Evolutionary conservation across 1,140 invertebrate genomes (phyloP), one percentile per base, ranked within the genome.

Genomic region (Solenopsis invicta): DNA sequence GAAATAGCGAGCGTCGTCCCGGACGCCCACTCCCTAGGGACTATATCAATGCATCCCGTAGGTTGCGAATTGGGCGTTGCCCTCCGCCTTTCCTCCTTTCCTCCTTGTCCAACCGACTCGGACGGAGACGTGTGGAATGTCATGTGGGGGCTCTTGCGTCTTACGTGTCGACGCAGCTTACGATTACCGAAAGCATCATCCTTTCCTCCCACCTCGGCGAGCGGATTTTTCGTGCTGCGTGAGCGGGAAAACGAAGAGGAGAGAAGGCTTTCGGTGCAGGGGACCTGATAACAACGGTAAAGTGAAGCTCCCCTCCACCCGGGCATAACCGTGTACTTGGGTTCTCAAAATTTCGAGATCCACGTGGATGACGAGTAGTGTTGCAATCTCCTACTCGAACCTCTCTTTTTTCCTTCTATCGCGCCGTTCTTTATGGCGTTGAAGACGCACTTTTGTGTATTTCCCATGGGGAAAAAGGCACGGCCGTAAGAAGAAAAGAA

Each of bases 11-110:
- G 62, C 77, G 61, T 71, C 88, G 76, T 64, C 84, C 82, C 80
- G 54, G 86, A 76, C 93, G 89, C 87, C 89, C 90, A 91, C 89
- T 88, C 87, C 85, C 86, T 18, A 1, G 16, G 66, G 90, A 90
- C 91, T 92, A 92, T 88, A 85, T 87, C 81, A 91, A 78, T 9
- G 64, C 24, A 76, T 87, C 77, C 84, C 82, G 75, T 92, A 90
- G 92, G 90, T 92, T 92, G 92, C 90, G 87, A 92, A 93, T 93
- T 93, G 92, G 92, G 92, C 93, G 92, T 93, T 93, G 92, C 87
- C 90, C 88, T 92, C 86, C 52, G 77, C 69, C 50, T 76, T 88
- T 66, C 78, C 69, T 29, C 29, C 29, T 29, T 29, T 29, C 29
- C 29, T 85, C 56, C 54, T 18, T 54, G 41, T 81, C 45, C 67